Conservation (phyloP, 2,797 vertebrate genomes). For the Diplodus sargus region DNA sequence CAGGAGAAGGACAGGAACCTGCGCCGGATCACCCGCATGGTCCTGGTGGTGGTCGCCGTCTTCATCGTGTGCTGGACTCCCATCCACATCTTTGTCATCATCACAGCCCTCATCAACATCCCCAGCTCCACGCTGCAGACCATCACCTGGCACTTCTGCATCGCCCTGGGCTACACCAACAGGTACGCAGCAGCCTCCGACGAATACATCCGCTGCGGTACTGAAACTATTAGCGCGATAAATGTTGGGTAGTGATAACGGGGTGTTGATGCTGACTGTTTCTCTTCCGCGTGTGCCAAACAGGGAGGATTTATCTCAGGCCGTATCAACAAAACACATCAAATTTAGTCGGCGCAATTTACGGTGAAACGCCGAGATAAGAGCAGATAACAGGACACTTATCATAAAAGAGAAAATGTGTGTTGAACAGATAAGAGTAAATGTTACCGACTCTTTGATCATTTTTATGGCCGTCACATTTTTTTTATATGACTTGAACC, state of each 20-base stretch:
- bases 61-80: conserved; percentile 99
- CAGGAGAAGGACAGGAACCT: conserved; percentile 97
- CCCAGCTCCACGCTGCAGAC: conserved; percentile 95
- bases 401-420: background rate
- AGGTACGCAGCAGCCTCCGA: conserved; percentile 67
- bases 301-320: background rate
- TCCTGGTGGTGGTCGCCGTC: conserved; percentile 96
- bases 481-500: background rate
- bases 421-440: background rate
- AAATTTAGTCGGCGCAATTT: too few species aligned
- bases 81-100: conserved; percentile 98
- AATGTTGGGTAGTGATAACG: too few species aligned
- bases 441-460: background rate
- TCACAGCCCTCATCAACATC: conserved; percentile 94
- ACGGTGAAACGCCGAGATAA: background rate
- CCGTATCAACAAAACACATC: background rate
- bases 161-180: conserved; percentile 98
- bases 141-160: conserved; percentile 99
- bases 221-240: background rate
- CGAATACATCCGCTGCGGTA: background rate
- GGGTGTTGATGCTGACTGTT: too few species aligned
- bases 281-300: background rate
- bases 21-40: conserved; percentile 97
- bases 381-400: background rate
- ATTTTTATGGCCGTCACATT: background rate